A percentile compares a stretch with the other conserved stretches of the same genome.
Conservation (phyloP, 2,113 vertebrate genomes). For the Ctenodactylus gundi region DNA sequence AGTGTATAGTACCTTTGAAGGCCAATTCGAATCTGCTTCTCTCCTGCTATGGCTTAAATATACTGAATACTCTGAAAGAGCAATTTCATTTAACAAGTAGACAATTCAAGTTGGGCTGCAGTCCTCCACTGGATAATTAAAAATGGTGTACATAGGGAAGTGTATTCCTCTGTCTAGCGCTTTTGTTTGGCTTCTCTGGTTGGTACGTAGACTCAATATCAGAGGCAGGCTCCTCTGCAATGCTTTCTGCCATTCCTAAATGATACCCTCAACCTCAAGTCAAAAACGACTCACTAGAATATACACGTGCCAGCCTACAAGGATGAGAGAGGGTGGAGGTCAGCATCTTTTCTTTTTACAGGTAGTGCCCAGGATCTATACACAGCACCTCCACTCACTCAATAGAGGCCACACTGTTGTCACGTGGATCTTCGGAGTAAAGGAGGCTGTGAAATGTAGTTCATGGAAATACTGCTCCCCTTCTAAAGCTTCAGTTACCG, state of each 20-base stretch:
- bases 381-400: background rate
- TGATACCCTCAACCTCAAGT: background rate
- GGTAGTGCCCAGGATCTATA: background rate
- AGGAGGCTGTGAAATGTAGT: background rate
- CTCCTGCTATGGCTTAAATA: background rate
- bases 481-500: background rate
- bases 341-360: background rate
- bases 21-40: background rate
- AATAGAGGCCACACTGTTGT: background rate
- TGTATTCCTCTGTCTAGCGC: background rate
- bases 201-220: background rate
- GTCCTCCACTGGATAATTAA: background rate
- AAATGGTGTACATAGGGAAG: background rate
- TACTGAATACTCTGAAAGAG: background rate
- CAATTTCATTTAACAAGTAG: background rate
- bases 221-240: background rate
- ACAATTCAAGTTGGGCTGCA: background rate
- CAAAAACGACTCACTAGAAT: background rate
- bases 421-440: background rate
- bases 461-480: background rate
- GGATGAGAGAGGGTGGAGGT: background rate
- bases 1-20: background rate
- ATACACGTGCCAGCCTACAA: background rate
- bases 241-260: background rate
- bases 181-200: background rate